phyloP scores from a whole-genome alignment of 2,797 vertebrate species.

The Urosaurus nigricauda region DNA sequence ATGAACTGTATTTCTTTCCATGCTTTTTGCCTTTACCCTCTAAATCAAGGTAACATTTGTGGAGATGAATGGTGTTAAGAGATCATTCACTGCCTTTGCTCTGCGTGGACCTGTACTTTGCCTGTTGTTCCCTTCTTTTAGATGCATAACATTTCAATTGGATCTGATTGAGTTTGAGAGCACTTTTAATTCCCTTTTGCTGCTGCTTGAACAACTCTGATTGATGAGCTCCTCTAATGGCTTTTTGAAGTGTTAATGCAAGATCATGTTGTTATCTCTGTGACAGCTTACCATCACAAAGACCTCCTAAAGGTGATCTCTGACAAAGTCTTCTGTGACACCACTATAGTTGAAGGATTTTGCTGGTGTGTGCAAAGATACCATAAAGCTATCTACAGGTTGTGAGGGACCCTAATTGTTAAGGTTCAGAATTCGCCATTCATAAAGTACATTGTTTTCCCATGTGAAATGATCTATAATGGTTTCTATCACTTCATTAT shows the following conservation, averaged over 20 bases:
- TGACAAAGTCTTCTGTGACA: constrained; percentile 8
- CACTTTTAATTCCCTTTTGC: background rate
- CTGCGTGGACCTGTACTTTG: background rate
- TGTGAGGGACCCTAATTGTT: background rate
- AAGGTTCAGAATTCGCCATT: too few species aligned
- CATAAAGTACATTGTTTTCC: background rate
- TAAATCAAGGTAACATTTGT: background rate
- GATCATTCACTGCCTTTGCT: background rate
- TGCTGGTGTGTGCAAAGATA: background rate
- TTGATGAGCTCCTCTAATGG: background rate
- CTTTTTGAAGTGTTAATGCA: constrained; percentile 14
- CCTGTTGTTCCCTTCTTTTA: background rate
- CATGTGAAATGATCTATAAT: background rate
- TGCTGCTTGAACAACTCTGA: background rate
- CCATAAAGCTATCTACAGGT: background rate
- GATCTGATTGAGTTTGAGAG: background rate
- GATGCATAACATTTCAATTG: background rate
- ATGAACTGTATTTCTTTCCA: background rate
- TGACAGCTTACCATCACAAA: background rate
- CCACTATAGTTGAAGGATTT: background rate
- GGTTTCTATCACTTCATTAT: background rate
- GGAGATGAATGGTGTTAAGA: background rate
- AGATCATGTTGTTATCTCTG: background rate
- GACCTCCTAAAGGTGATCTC: background rate
- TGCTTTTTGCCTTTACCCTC: background rate